Evolutionary conservation across 2,888 invertebrate species (phyloP).

Genomic region (Caenorhabditis sp.): DNA sequence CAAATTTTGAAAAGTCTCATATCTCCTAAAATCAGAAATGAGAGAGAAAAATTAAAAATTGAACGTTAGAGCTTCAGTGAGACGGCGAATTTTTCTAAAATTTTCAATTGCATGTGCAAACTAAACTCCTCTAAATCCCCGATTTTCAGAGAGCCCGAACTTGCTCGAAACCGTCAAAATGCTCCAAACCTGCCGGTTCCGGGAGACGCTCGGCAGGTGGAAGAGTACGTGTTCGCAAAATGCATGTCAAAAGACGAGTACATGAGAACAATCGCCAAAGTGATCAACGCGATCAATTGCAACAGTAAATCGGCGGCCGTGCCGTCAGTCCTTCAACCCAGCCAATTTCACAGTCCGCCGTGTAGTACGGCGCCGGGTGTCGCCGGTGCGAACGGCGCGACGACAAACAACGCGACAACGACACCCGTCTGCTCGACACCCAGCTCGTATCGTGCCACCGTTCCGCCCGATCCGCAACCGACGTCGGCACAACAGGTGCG

Average conservation of each 20-base stretch:
- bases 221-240: constrained; percentile 70
- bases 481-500: constrained; percentile 42
- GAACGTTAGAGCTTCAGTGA: too few relatives aligned
- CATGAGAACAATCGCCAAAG: constrained; percentile 70
- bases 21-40: not conserved
- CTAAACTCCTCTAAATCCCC: too few relatives aligned
- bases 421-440: constrained; percentile 32
- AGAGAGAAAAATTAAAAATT: not conserved
- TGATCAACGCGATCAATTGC: constrained; percentile 70
- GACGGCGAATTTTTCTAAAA: not conserved
- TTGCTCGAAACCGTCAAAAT: constrained; percentile 69
- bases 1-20: not conserved
- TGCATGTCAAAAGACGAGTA: constrained; percentile 69
- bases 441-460: constrained; percentile 36
- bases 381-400: not conserved
- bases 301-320: constrained; percentile 69
- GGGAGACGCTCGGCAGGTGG: constrained; percentile 68
- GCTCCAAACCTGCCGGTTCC: constrained; percentile 70
- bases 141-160: constrained; percentile 68
- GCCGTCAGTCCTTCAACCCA: constrained; percentile 62
- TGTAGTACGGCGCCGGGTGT: constrained; percentile 17
- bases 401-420: not conserved
- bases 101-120: too few relatives aligned
- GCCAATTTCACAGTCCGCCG: constrained; percentile 46
- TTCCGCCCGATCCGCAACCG: constrained; percentile 61